phyloP scores from a whole-genome alignment of 1,140 invertebrate genomes.

The Drosophila pandora region DNA sequence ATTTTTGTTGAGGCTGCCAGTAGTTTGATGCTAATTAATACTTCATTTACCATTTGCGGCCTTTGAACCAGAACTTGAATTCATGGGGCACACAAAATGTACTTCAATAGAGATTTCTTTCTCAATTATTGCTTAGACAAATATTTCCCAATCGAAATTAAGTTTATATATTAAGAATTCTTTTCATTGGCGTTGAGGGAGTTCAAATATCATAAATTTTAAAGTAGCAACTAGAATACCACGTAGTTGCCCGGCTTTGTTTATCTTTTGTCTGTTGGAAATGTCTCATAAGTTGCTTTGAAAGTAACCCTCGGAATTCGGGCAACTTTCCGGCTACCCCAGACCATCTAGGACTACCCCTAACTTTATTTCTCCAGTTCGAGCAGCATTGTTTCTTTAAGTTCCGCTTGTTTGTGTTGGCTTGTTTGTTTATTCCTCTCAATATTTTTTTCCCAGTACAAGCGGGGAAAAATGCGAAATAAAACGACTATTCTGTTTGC shows the following conservation, averaged over 20 bases:
- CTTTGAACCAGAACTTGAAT: constrained; percentile 37
- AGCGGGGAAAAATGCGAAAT: constrained; percentile 12
- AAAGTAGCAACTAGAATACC: constrained; percentile 40
- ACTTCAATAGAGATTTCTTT: constrained; percentile 22
- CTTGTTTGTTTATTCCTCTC: constrained; percentile 50
- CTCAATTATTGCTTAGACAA: constrained; percentile 7
- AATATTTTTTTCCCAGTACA: constrained; percentile 40
- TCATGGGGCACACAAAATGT: constrained; percentile 32
- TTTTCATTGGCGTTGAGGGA: not conserved
- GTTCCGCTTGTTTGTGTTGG: constrained; percentile 55
- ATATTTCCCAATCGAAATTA: not conserved
- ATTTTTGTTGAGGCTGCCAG: constrained; percentile 35
- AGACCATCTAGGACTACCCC: not conserved
- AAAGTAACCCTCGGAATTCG: constrained; percentile 25
- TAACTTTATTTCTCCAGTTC: constrained; percentile 27
- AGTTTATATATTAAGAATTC: not conserved
- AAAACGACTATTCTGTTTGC: constrained; percentile 48
- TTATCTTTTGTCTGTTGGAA: constrained; percentile 52
- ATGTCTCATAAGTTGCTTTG: constrained; percentile 47
- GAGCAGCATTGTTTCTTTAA: constrained; percentile 41
- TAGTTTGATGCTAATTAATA: constrained; percentile 78
- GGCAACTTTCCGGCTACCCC: not conserved
- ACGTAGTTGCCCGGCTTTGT: constrained; percentile 33
- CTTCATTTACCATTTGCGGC: constrained; percentile 65
- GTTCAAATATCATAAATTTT: constrained; percentile 38